These are phyloP conservation scores for Zhengitettix transpicula DNA, from an alignment of 2,888 invertebrate genomes.

Conservation along the genomic window DNA sequence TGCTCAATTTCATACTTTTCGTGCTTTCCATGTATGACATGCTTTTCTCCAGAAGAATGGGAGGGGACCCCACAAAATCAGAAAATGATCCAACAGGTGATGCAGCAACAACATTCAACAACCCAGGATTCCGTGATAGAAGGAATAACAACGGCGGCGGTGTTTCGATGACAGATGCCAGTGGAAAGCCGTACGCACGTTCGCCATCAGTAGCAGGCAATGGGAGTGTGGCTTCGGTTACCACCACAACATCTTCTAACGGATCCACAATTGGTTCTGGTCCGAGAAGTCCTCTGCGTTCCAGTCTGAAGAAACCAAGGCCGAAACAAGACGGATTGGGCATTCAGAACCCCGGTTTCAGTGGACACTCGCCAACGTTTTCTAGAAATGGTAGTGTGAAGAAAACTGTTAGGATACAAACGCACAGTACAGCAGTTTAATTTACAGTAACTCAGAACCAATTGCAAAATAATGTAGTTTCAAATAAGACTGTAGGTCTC, in stretches of 20 bases:
- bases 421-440: conserved; percentile 71
- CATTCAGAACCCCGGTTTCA: conserved; percentile 74
- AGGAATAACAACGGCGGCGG: conserved; percentile 16
- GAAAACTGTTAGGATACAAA: conserved; percentile 71
- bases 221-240: conserved; percentile 18
- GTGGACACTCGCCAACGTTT: conserved; percentile 67
- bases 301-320: conserved; percentile 69
- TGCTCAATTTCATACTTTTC: conserved; percentile 55
- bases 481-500: too few relatives aligned
- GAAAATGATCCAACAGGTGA: conserved; percentile 29
- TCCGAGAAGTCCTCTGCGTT: conserved; percentile 50
- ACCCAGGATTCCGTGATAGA: conserved; percentile 69
- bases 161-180: conserved; percentile 74
- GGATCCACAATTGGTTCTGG: conserved; percentile 26
- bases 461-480: too few relatives aligned
- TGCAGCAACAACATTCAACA: conserved; percentile 60
- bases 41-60: conserved; percentile 53
- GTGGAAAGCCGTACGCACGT: conserved; percentile 60
- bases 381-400: conserved; percentile 75
- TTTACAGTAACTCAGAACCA: too few relatives aligned
- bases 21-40: conserved; percentile 68
- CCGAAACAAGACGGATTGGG: conserved; percentile 41
- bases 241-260: conserved; percentile 1
- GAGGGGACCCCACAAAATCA: conserved; percentile 57
- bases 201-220: conserved; percentile 18